Conservation (phyloP, 2,888 invertebrate genomes). For the Tenthredo notha region DNA sequence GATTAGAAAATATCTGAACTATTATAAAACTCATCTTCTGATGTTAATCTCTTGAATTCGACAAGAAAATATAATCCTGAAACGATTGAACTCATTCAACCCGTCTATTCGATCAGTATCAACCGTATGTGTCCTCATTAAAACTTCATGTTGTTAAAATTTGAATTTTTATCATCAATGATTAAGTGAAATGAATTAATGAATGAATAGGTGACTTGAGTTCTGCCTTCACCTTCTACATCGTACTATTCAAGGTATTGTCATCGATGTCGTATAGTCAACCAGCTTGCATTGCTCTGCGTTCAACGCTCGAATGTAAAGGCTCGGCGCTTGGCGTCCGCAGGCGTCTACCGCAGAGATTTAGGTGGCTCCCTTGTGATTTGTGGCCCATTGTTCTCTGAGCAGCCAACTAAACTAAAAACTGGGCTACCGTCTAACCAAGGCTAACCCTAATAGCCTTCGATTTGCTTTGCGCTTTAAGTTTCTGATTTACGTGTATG, state of each 20-base stretch:
- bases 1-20: background rate
- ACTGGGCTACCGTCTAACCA: slow-evolving; percentile 66
- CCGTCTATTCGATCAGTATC: background rate
- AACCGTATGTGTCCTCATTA: background rate
- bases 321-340: slow-evolving; percentile 32
- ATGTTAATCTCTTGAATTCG: background rate
- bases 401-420: slow-evolving; percentile 64
- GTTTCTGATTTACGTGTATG: slow-evolving; percentile 14
- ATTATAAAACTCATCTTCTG: background rate
- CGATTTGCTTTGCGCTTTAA: slow-evolving; percentile 41
- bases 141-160: background rate
- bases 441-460: slow-evolving; percentile 52
- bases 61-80: background rate
- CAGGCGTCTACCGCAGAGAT: slow-evolving; percentile 67
- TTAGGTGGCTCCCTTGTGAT: slow-evolving; percentile 70
- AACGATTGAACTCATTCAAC: background rate
- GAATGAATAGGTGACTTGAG: slow-evolving; percentile 58
- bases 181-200: background rate
- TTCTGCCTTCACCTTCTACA: slow-evolving; percentile 50
- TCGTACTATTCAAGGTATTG: slow-evolving; percentile 63
- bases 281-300: background rate
- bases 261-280: slow-evolving; percentile 58
- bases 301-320: slow-evolving; percentile 7
- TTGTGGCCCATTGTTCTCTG: slow-evolving; percentile 73
- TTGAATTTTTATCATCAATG: background rate